A percentile compares a stretch with the other conserved stretches of the same genome.
phyloP scores from a whole-genome alignment of 1,140 invertebrate genomes.

The Branchinecta lindahli region DNA sequence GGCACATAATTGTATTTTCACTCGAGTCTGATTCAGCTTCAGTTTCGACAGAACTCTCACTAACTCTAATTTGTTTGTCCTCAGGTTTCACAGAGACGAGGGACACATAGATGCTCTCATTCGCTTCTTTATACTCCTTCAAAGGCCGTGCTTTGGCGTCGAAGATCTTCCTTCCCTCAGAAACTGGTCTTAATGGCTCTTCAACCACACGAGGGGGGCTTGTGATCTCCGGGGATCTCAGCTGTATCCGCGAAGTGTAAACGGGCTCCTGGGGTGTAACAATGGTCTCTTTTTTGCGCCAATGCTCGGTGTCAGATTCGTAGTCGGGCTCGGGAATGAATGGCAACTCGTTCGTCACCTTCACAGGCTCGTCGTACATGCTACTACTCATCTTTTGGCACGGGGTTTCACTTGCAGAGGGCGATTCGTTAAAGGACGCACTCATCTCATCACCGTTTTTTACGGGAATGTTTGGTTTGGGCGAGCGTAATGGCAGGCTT shows the following conservation, averaged over 20 bases:
- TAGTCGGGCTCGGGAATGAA: conserved; percentile 80
- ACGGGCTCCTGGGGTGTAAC: conserved; percentile 7
- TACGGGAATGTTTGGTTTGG: conserved; percentile 22
- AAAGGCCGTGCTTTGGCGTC: conserved; percentile 17
- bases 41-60: not conserved
- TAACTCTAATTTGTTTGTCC: not conserved
- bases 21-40: conserved; percentile 2
- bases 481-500: conserved; percentile 27
- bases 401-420: not conserved
- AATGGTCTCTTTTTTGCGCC: conserved; percentile 21
- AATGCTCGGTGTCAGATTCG: conserved; percentile 33
- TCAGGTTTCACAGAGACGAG: not conserved
- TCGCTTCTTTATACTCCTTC: not conserved
- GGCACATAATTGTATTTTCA: not conserved
- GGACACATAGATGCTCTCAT: conserved; percentile 12
- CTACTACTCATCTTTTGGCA: conserved; percentile 10
- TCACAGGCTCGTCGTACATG: conserved; percentile 15
- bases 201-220: conserved; percentile 23
- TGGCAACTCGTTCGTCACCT: conserved; percentile 32
- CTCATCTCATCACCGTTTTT: not conserved
- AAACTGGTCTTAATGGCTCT: conserved; percentile 22
- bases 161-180: conserved; percentile 20
- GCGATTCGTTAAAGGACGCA: not conserved
- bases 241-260: not conserved
- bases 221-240: conserved; percentile 22